Evolutionary conservation across 2,888 invertebrate species (phyloP), one percentile per base, ranked within the genome.

Genomic region (Perithous albicinctus): DNA sequence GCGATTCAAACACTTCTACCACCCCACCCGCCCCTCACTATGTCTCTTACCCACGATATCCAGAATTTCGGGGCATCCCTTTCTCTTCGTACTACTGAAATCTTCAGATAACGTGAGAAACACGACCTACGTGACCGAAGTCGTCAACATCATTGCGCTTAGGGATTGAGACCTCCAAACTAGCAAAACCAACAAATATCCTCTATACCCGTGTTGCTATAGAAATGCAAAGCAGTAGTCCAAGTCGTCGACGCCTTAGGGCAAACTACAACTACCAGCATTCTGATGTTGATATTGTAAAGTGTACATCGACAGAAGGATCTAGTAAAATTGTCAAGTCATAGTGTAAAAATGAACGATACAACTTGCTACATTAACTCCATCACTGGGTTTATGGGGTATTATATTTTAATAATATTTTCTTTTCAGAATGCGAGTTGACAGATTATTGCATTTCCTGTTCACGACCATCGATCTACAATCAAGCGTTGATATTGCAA

Each of bases 21-120:
- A 5, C n/a, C n/a, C n/a, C n/a, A n/a, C n/a, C n/a, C n/a, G n/a
- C n/a, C n/a, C n/a, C n/a, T n/a, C n/a, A n/a, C n/a, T n/a, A n/a
- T n/a, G 32, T 46, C 51, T 26, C 56, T 29, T n/a, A 10, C 1
- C 54, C 18, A 35, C 26, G 64, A 64, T 63, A 72, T 32, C 56
- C 64, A 26, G 48, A 77, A 80, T 80, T 80, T 76, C 26, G 75
- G 56, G 23, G 54, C 35, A 64, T 23, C 4, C 15, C 56, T 29
- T 7, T 32, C 29, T 56, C 32, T 59, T 46, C 66, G 29, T 74
- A 63, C 74, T 41, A 73, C 63, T 43, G 35, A 66, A 70, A 75
- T 75, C 70, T 75, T 76, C 38, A 38, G 75, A 80, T 80, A 80
- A 79, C 74, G 69, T 70, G 70, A 70, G 75, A 64, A 66, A 76